phyloP scores from a whole-genome alignment of 1,140 invertebrate genomes.

The Bombyx mori region DNA sequence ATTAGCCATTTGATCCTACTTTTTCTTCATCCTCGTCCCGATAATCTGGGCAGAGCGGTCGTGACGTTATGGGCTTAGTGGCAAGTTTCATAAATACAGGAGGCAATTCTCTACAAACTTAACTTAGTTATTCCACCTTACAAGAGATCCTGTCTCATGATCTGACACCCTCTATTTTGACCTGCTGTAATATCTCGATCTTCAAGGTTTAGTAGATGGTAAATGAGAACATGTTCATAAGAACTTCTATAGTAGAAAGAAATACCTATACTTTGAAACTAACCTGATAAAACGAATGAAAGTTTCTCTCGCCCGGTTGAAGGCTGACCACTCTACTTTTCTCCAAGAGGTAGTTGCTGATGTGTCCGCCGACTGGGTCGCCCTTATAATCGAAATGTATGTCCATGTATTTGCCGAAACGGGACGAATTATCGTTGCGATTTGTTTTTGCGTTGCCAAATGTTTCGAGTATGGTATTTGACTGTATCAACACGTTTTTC shows the following conservation, averaged over 20 bases:
- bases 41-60: too few relatives aligned
- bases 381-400: conserved; percentile 99
- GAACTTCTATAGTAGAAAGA: neutral
- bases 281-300: conserved; percentile 98
- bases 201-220: neutral
- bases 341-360: conserved; percentile 96
- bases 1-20: too few relatives aligned
- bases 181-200: too few relatives aligned
- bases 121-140: too few relatives aligned
- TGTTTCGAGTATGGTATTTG: conserved; percentile 95
- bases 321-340: conserved; percentile 96
- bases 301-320: conserved; percentile 95
- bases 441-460: conserved; percentile 99
- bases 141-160: too few relatives aligned
- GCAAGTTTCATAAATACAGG: too few relatives aligned
- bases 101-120: too few relatives aligned
- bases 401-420: conserved; percentile 99
- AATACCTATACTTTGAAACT: neutral
- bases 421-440: conserved; percentile 96
- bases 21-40: too few relatives aligned
- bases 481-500: conserved; percentile 96
- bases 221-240: neutral
- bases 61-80: too few relatives aligned
- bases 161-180: too few relatives aligned
- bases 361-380: conserved; percentile 95